phyloP scores from a whole-genome alignment of 2,888 invertebrate species.

The Diarsia brunnea region DNA sequence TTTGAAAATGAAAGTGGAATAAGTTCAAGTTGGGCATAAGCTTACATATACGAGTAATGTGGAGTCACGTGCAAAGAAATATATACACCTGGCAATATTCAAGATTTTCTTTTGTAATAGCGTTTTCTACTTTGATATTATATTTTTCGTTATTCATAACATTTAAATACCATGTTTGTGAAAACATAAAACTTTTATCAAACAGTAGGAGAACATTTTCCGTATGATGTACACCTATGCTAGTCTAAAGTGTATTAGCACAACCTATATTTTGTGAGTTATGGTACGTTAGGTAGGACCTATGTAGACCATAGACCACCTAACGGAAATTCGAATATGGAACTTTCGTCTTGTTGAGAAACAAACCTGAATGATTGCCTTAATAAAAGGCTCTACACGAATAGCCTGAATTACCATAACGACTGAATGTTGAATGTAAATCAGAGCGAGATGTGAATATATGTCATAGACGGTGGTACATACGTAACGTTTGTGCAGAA shows the following conservation, averaged over 20 bases:
- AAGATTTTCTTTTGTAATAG: background rate
- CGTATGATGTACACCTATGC: background rate
- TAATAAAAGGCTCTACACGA: background rate
- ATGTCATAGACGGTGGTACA: too few species aligned
- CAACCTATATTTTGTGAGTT: background rate
- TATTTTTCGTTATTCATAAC: too few species aligned
- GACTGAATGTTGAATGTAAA: slow-evolving; percentile 21
- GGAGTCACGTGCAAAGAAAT: background rate
- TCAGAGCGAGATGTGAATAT: slow-evolving; percentile 7
- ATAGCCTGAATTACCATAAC: slow-evolving; percentile 23
- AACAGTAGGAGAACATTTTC: background rate
- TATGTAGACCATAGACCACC: background rate
- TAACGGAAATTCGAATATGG: background rate
- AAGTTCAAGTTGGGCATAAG: background rate
- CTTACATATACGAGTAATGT: background rate
- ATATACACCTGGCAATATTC: background rate
- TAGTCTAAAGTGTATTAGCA: background rate
- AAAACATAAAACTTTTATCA: background rate
- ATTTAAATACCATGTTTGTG: background rate
- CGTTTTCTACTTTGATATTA: background rate
- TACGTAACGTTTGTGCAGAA: background rate
- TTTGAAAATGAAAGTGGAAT: slow-evolving; percentile 35
- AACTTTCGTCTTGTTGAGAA: background rate
- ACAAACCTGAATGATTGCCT: background rate
- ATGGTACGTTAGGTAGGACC: background rate